Conservation (phyloP, 2,888 invertebrate genomes). For the Ochropacha duplaris region DNA sequence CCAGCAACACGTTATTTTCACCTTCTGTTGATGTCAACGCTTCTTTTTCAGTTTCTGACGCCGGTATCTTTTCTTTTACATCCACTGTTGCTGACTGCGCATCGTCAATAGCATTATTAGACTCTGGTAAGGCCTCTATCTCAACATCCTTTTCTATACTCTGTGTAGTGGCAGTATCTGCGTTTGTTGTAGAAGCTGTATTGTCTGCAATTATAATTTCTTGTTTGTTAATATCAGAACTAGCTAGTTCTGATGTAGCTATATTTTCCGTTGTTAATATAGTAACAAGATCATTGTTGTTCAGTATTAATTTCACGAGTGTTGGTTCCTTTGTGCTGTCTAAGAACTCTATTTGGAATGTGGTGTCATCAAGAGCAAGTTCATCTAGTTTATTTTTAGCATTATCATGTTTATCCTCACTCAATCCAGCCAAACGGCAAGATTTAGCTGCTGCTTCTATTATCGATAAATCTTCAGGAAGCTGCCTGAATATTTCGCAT, state of each 20-base stretch:
- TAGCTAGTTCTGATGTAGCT: too few species aligned
- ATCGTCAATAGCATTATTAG: background rate
- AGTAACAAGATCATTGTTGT: constrained; percentile 72
- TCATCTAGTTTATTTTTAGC: constrained; percentile 63
- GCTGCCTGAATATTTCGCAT: constrained; percentile 81
- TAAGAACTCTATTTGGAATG: constrained; percentile 84
- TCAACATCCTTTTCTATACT: background rate
- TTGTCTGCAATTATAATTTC: background rate
- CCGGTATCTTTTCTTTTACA: background rate
- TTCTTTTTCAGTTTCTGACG: constrained; percentile 1
- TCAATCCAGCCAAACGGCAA: constrained; percentile 80
- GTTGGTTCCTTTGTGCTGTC: constrained; percentile 82
- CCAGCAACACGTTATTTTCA: constrained; percentile 8
- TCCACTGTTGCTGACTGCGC: background rate
- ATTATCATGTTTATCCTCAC: constrained; percentile 72
- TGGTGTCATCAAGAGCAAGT: constrained; percentile 54
- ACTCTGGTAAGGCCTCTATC: background rate
- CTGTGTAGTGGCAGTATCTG: background rate
- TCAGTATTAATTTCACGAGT: constrained; percentile 81
- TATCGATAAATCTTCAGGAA: constrained; percentile 83
- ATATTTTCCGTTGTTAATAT: constrained; percentile 26
- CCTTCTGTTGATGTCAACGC: constrained; percentile 7
- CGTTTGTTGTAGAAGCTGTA: too few species aligned
- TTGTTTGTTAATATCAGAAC: background rate
- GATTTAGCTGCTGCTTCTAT: constrained; percentile 85